A percentile compares a stretch with the other conserved stretches of the same genome.
Evolutionary conservation across 2,888 invertebrate genomes (phyloP).

Genomic region (Chymomyza caudatula): DNA sequence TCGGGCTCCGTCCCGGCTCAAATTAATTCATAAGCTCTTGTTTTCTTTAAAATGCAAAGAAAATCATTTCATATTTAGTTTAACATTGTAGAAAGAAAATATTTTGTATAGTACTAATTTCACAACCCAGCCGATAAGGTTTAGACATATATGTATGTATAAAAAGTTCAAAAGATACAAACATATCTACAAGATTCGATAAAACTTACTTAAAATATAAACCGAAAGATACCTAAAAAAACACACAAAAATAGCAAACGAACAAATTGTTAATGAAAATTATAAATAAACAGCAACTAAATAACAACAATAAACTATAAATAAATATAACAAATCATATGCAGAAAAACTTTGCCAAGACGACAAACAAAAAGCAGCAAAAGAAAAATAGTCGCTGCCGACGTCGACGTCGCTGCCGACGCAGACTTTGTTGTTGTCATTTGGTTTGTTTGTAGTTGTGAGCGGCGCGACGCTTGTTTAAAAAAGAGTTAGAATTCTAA

Average conservation of each 20-base stretch:
- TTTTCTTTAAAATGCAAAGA: too few species aligned
- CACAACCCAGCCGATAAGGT: too few species aligned
- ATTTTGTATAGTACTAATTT: too few species aligned
- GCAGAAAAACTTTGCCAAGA: conserved; percentile 37
- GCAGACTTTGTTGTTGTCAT: neutral
- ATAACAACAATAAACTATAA: neutral
- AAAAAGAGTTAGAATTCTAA: conserved; percentile 8
- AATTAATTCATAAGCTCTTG: too few species aligned
- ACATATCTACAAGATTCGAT: neutral
- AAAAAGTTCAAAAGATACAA: neutral
- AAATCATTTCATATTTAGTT: too few species aligned
- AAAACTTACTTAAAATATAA: neutral
- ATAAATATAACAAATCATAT: conserved; percentile 34
- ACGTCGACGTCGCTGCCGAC: too few species aligned
- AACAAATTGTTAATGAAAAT: conserved; percentile 42
- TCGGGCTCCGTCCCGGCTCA: too few species aligned
- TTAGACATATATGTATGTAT: too few species aligned
- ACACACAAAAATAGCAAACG: neutral
- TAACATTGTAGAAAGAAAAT: too few species aligned
- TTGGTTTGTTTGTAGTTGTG: neutral
- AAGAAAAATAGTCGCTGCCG: neutral
- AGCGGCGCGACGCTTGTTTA: neutral
- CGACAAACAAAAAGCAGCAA: conserved; percentile 19
- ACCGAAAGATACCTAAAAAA: conserved; percentile 30
- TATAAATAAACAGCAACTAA: conserved; percentile 39